Conservation (phyloP, 2,113 vertebrate genomes). For the Agelaius tricolor region DNA sequence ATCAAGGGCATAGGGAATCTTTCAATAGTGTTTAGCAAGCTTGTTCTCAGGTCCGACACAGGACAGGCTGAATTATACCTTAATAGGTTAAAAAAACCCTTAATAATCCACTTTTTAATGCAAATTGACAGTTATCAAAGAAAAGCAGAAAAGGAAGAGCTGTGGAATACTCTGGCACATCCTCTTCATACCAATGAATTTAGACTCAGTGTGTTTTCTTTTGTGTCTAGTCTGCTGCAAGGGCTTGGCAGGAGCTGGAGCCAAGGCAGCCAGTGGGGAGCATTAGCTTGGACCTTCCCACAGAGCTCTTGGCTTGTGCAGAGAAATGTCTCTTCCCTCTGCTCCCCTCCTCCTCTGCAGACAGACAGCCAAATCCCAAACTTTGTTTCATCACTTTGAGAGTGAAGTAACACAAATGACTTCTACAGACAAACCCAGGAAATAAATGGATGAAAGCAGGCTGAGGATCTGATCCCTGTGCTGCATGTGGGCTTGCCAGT, state of each 20-base stretch:
- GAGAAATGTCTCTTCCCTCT: slow-evolving; percentile 16
- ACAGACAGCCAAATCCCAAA: background rate
- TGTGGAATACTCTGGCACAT: slow-evolving; percentile 54
- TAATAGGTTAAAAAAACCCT: background rate
- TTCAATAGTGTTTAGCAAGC: background rate
- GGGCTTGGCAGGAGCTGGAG: slow-evolving; percentile 29
- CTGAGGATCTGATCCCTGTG: background rate
- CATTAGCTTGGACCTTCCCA: slow-evolving; percentile 48
- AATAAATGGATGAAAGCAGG: background rate
- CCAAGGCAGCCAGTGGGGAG: slow-evolving; percentile 51
- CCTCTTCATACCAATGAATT: slow-evolving; percentile 35
- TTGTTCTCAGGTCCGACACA: background rate
- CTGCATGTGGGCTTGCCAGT: background rate
- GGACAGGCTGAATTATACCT: background rate
- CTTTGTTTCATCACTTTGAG: slow-evolving; percentile 33
- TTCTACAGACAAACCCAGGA: slow-evolving; percentile 37
- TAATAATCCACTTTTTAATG: background rate
- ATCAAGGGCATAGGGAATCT: background rate
- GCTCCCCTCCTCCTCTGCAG: slow-evolving; percentile 3
- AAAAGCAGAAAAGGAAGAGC: slow-evolving; percentile 40
- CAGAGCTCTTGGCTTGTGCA: slow-evolving; percentile 40
- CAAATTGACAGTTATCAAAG: slow-evolving; percentile 50
- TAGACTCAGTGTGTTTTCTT: slow-evolving; percentile 50
- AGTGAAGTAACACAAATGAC: slow-evolving; percentile 35
- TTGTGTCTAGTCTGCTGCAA: slow-evolving; percentile 61